Percentiles rank a stretch among this genome's conserved stretches.
These are phyloP conservation scores for Anthonomus grandis DNA, from an alignment of 1,140 invertebrate species.

Conservation along the genomic window DNA sequence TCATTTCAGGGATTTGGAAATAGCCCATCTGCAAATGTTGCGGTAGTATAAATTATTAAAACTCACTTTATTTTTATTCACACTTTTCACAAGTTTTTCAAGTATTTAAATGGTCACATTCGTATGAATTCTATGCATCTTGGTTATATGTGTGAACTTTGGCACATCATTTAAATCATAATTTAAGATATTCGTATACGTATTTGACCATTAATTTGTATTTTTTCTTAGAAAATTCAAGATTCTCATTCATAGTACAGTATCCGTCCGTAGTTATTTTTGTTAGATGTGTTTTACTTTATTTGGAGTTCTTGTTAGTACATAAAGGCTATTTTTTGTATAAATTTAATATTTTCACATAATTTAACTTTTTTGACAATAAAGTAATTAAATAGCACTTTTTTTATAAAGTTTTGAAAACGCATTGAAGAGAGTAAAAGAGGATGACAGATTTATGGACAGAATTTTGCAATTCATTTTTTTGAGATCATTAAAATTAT, in stretches of 20 bases:
- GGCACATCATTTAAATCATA: no score
- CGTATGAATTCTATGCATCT: no score
- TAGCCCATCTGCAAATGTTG: constrained; percentile 51
- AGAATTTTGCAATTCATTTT: no score
- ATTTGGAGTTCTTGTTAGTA: background rate
- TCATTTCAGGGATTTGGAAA: constrained; percentile 51
- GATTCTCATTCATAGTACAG: constrained; percentile 50
- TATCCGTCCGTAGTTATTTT: constrained; percentile 32
- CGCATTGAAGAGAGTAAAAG: no score
- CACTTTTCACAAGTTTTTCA: constrained; percentile 28
- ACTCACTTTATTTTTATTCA: constrained; percentile 42
- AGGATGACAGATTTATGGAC: no score
- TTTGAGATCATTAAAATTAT: no score
- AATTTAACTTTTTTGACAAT: background rate
- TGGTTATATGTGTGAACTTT: no score
- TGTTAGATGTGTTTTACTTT: constrained; percentile 6
- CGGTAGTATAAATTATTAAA: constrained; percentile 50
- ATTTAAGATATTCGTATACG: constrained; percentile 10
- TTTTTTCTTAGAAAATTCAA: constrained; percentile 25
- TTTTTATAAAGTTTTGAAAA: no score
- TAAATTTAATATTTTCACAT: background rate
- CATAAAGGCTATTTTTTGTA: no score
- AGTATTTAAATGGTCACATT: constrained; percentile 13
- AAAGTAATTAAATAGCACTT: no score
- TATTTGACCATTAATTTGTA: constrained; percentile 19